Evolutionary conservation across 1,140 invertebrate species (phyloP), one percentile per base, ranked within the genome.

Genomic region (Zaprionus gabonicus): DNA sequence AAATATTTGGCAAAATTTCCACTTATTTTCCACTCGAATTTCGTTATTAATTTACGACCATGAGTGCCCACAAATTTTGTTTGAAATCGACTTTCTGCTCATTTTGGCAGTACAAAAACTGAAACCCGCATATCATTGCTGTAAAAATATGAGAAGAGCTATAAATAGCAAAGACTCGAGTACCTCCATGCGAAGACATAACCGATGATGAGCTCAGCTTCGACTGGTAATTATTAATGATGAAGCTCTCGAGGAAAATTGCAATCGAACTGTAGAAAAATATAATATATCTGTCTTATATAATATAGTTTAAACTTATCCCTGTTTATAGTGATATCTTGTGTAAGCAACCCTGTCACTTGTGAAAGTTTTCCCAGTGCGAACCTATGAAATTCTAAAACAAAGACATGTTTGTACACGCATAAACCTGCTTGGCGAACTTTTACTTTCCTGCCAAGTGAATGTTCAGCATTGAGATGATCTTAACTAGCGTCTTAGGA

Each of bases 1-100:
- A 27, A 60, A 27, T 75, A 77, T 41, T 59, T 56, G 51, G 41
- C 41, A 15, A 46, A 17, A 46, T 46, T 46, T 46, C 20, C 15
- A 62, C 51, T 34, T 9, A 67, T 38, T 83, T 71, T 83, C 76
- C 81, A 83, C 82, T 82, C 69, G 64, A 62, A 76, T 80, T 76
- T 82, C 58, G 9, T 44, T 44, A 49, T 49, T 49, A 68, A 73
- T 56, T 72, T 77, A 38, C 36, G 44, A 56, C 62, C 38, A 60
- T 36, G 74, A 59, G 49, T 73, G 27, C 71, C 69, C 82, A 81
- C 63, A 57, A 76, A 76, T 71, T 71, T 73, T 70, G 46, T 12
- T 9, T 20, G 4, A 10, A 20, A 51, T 77, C 70, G 66, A 46
- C 56, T 55, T 66, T 77, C 57, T 46, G 53, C 23, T 63, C 9